A percentile compares a stretch with the other conserved stretches of the same genome.
Evolutionary conservation across 2,888 invertebrate species (phyloP).

Genomic region (Drosophila sordidula): DNA sequence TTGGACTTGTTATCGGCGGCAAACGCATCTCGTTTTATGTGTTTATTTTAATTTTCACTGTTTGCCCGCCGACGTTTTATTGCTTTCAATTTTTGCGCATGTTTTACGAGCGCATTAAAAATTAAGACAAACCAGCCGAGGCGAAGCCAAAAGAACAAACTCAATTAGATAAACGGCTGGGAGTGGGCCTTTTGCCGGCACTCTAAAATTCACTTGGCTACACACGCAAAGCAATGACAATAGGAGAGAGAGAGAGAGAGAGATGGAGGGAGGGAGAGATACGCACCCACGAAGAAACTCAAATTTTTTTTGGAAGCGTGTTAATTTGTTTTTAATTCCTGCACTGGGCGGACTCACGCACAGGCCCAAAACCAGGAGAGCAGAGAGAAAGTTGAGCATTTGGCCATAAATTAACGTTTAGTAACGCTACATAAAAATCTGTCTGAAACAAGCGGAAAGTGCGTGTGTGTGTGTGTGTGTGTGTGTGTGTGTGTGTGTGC

Average conservation of each 20-base stretch:
- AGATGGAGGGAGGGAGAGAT: background rate
- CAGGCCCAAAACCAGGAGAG: slow-evolving; percentile 16
- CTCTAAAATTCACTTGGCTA: slow-evolving; percentile 72
- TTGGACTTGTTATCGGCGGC: slow-evolving; percentile 63
- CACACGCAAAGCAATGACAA: slow-evolving; percentile 38
- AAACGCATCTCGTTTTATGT: slow-evolving; percentile 59
- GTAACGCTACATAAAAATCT: slow-evolving; percentile 77
- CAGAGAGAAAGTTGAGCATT: slow-evolving; percentile 49
- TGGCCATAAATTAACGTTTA: slow-evolving; percentile 75
- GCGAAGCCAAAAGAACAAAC: slow-evolving; percentile 49
- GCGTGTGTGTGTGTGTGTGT: background rate
- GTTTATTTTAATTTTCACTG: slow-evolving; percentile 78
- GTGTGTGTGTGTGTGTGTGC: slow-evolving; percentile 1
- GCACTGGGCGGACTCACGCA: slow-evolving; percentile 42
- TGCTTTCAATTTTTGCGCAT: slow-evolving; percentile 74
- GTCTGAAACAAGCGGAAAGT: slow-evolving; percentile 41
- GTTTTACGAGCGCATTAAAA: slow-evolving; percentile 78
- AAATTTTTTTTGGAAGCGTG: slow-evolving; percentile 63
- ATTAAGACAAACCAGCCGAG: slow-evolving; percentile 65
- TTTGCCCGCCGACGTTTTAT: slow-evolving; percentile 64
- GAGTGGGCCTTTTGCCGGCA: slow-evolving; percentile 27
- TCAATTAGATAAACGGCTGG: slow-evolving; percentile 70
- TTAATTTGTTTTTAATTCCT: slow-evolving; percentile 78
- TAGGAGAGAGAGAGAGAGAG: background rate
- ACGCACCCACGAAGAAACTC: slow-evolving; percentile 35